A percentile compares a stretch with the other conserved stretches of the same genome.
Conservation (phyloP, 1,140 invertebrate genomes). For the Hypsibius dujardini region DNA sequence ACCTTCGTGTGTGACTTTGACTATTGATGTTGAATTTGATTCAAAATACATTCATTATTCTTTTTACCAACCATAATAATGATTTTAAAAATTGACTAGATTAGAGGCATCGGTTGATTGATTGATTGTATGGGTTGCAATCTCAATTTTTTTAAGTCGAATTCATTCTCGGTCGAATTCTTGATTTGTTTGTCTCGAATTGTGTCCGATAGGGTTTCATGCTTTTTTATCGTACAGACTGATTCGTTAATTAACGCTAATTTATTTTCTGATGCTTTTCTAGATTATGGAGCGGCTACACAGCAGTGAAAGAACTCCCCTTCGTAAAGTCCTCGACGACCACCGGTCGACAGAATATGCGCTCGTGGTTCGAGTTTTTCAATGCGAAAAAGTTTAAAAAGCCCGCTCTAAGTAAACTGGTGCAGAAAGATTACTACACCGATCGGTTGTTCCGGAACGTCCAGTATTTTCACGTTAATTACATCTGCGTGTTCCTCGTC, state of each 20-base stretch:
- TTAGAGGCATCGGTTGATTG: too few species aligned
- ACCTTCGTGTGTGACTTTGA: too few species aligned
- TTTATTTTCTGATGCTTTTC: background rate
- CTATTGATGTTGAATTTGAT: too few species aligned
- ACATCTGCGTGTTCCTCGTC: conserved; percentile 11
- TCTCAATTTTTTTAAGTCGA: too few species aligned
- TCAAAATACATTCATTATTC: too few species aligned
- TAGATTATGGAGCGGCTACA: conserved; percentile 2
- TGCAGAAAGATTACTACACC: conserved; percentile 1
- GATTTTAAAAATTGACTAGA: too few species aligned
- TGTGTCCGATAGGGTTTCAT: too few species aligned
- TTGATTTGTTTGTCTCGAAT: too few species aligned
- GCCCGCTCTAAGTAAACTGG: background rate
- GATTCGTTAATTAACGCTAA: background rate
- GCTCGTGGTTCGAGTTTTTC: conserved; percentile 11
- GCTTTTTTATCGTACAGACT: too few species aligned
- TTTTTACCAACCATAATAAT: too few species aligned
- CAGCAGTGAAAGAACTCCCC: background rate
- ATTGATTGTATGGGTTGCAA: too few species aligned
- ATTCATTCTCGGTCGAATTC: too few species aligned
- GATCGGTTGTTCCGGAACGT: conserved; percentile 4
- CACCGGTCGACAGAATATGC: conserved; percentile 13
- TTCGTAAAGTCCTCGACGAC: background rate
- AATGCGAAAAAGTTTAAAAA: background rate
- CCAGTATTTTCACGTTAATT: conserved; percentile 13